phyloP scores from a whole-genome alignment of 1,140 invertebrate genomes.

The Diploscapter pachys region DNA sequence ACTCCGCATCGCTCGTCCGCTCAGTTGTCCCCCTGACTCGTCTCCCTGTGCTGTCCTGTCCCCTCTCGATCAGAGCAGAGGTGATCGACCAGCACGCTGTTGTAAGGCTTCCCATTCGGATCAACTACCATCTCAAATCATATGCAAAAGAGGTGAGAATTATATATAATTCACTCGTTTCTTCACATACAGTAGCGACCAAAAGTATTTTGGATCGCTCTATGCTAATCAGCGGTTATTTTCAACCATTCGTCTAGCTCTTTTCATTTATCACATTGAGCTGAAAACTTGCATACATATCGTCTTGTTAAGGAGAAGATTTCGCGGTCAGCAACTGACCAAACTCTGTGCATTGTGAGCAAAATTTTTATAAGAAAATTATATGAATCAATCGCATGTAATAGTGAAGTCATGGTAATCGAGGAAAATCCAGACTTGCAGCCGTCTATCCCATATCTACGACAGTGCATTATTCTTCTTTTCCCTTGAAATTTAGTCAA shows the following conservation, averaged over 20 bases:
- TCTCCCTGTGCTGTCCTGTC: constrained; percentile 18
- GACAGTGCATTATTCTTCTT: no score
- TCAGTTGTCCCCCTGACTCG: constrained; percentile 17
- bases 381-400: background rate
- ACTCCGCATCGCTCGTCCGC: background rate
- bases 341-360: background rate
- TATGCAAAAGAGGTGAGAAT: constrained; percentile 58
- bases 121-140: constrained; percentile 12
- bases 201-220: constrained; percentile 67
- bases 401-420: no score
- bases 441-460: no score
- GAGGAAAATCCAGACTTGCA: background rate
- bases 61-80: constrained; percentile 59
- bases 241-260: constrained; percentile 64
- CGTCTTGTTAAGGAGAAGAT: background rate
- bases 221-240: constrained; percentile 74
- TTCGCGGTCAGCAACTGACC: background rate
- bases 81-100: constrained; percentile 20
- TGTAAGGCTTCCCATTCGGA: constrained; percentile 19
- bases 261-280: background rate
- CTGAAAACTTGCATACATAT: constrained; percentile 2
- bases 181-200: constrained; percentile 73
- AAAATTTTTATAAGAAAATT: background rate
- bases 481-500: no score
- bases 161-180: constrained; percentile 37